Conservation (phyloP, 2,888 invertebrate genomes). For the Neoaliturus tenellus region DNA sequence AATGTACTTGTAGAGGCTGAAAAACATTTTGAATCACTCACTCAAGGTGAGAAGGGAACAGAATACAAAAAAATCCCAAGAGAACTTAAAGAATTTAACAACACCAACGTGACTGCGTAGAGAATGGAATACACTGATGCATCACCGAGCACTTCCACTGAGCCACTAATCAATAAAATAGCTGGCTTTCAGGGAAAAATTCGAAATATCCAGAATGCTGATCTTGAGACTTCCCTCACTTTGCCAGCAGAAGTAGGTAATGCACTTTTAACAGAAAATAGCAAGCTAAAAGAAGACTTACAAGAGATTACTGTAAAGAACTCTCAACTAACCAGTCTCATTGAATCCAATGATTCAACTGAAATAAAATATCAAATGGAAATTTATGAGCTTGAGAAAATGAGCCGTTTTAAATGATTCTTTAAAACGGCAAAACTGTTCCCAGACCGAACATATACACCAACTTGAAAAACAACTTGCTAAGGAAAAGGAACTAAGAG, state of each 20-base stretch:
- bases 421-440: too few relatives aligned
- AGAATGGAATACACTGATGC: too few relatives aligned
- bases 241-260: background rate
- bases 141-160: too few relatives aligned
- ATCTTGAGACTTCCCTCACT: background rate
- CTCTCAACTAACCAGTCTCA: background rate
- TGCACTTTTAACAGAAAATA: background rate
- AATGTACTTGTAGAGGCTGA: background rate
- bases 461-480: too few relatives aligned
- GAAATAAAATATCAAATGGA: too few relatives aligned
- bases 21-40: background rate
- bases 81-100: background rate
- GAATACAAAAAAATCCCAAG: background rate
- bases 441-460: too few relatives aligned
- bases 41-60: background rate
- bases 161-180: background rate
- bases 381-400: too few relatives aligned
- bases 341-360: too few relatives aligned
- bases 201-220: background rate
- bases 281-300: background rate
- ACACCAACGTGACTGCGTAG: background rate
- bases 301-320: background rate
- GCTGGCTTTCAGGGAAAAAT: background rate
- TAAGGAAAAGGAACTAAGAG: too few relatives aligned
- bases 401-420: too few relatives aligned